A percentile compares a stretch with the other conserved stretches of the same genome.
These are phyloP conservation scores for Protobothrops mucrosquamatus DNA, from an alignment of 2,113 vertebrate species.

Conservation along the genomic window DNA sequence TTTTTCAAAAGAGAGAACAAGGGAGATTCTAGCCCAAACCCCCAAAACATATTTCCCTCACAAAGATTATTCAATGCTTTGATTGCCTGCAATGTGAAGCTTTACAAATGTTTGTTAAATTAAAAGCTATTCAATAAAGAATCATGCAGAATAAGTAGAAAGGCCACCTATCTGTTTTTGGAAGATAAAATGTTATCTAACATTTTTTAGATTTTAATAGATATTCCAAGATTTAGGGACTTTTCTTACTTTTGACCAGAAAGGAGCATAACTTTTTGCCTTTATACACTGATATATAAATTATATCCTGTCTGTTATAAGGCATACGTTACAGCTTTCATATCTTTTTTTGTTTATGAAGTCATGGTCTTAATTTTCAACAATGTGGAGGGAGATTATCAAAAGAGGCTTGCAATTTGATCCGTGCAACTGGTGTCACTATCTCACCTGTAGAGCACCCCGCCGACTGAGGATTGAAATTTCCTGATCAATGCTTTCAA, in stretches of 20 bases:
- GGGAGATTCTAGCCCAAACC: background rate
- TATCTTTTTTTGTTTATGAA: background rate
- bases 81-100: background rate
- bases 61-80: background rate
- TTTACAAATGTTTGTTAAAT: background rate
- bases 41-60: background rate
- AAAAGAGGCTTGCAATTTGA: background rate
- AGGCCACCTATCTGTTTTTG: background rate
- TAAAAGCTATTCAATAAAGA: background rate
- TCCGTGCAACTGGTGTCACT: background rate
- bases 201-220: background rate
- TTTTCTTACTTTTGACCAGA: background rate
- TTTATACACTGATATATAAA: background rate
- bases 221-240: background rate
- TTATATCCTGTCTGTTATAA: background rate
- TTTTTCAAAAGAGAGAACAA: background rate
- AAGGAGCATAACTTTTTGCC: background rate
- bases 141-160: background rate
- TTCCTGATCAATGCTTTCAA: conserved; percentile 91
- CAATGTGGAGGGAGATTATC: background rate
- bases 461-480: conserved; percentile 79
- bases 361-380: background rate
- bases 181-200: background rate
- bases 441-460: conserved; percentile 70
- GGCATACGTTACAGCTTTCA: background rate